These are phyloP conservation scores for Gallinago stenura DNA, from an alignment of 2,797 vertebrate genomes.

Conservation along the genomic window DNA sequence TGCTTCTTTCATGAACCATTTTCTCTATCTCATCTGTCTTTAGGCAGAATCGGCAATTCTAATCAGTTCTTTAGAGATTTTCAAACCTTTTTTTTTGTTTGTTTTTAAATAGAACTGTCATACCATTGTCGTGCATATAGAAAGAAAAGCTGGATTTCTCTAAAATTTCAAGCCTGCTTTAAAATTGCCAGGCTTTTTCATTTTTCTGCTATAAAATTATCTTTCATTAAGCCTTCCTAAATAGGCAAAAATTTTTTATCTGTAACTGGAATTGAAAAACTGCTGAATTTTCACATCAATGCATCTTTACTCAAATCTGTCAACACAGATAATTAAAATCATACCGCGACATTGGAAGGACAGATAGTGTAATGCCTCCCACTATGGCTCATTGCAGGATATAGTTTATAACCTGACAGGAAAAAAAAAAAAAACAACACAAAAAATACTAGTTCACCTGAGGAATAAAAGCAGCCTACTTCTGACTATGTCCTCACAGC, in stretches of 20 bases:
- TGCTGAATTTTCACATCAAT: not conserved
- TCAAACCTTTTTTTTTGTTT: not conserved
- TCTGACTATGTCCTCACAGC: not conserved
- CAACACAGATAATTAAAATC: not conserved
- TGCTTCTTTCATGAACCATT: not conserved
- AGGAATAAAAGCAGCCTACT: not conserved
- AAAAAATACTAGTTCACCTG: not conserved
- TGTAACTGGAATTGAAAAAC: not conserved
- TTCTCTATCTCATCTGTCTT: not conserved
- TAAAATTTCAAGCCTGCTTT: not conserved
- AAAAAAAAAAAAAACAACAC: not conserved
- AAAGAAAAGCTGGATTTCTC: not conserved
- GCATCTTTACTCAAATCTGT: not conserved
- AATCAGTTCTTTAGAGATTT: not conserved
- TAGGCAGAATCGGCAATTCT: not conserved
- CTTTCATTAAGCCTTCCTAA: not conserved
- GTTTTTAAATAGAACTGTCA: not conserved
- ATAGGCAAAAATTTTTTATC: not conserved
- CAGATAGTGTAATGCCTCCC: not conserved
- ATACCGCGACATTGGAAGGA: not conserved
- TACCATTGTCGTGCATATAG: fast-evolving
- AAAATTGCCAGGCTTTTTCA: not conserved
- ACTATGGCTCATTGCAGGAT: not conserved
- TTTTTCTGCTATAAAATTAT: not conserved
- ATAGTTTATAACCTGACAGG: not conserved